Conservation (phyloP, 2,888 invertebrate genomes). For the Agrypnus murinus region DNA sequence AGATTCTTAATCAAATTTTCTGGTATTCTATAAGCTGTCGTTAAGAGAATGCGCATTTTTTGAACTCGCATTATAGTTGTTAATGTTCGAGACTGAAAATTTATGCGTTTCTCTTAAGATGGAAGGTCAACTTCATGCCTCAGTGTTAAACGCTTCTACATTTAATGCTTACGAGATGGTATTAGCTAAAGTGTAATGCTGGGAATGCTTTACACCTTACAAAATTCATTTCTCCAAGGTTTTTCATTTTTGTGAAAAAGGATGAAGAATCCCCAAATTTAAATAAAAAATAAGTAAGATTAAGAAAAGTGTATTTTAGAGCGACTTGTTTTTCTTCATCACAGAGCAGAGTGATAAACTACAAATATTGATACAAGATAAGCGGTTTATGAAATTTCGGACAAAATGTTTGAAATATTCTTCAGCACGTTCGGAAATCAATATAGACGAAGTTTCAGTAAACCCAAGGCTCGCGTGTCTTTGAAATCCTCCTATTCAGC, state of each 20-base stretch:
- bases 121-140: conserved; percentile 39
- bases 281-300: conserved; percentile 39
- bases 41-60: conserved; percentile 65
- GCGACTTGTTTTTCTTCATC: conserved; percentile 48
- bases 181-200: not conserved
- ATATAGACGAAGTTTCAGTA: conserved; percentile 59
- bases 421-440: conserved; percentile 67
- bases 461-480: conserved; percentile 39
- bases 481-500: conserved; percentile 51
- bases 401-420: conserved; percentile 70
- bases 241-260: not conserved
- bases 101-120: conserved; percentile 32
- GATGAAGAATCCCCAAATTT: conserved; percentile 33
- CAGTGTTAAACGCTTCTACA: not conserved
- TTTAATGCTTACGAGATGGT: not conserved
- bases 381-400: conserved; percentile 71
- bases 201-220: not conserved
- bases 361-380: conserved; percentile 72
- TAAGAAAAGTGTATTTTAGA: conserved; percentile 33
- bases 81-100: conserved; percentile 45
- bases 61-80: conserved; percentile 48
- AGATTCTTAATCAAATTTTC: conserved; percentile 72
- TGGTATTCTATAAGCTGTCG: conserved; percentile 70
- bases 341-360: conserved; percentile 65
- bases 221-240: not conserved